A percentile compares a stretch with the other conserved stretches of the same genome.
These are phyloP conservation scores for Melangyna quadrimaculata DNA, from an alignment of 2,888 invertebrate species.

Conservation along the genomic window DNA sequence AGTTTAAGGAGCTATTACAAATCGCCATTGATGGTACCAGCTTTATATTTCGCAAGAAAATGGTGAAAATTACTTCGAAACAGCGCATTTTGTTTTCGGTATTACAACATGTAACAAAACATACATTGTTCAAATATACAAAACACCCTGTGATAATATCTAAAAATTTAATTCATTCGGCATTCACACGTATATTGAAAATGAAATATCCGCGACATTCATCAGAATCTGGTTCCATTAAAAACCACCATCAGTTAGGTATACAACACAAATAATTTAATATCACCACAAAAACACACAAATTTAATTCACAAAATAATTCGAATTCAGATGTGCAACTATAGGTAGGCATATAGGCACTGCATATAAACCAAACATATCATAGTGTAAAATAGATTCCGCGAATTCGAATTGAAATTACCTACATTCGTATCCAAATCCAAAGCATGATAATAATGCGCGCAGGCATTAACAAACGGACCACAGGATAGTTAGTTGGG, in stretches of 20 bases:
- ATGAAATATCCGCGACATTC: slow-evolving; percentile 45
- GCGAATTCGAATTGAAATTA: slow-evolving; percentile 17
- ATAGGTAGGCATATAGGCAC: no score
- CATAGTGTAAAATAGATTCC: slow-evolving; percentile 15
- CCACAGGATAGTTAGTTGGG: no score
- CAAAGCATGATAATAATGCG: slow-evolving; percentile 8
- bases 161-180: background rate
- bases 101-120: no score
- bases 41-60: no score
- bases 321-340: slow-evolving; percentile 15
- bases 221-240: slow-evolving; percentile 51
- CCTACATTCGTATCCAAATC: background rate
- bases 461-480: slow-evolving; percentile 3
- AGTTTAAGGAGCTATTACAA: no score
- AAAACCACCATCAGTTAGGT: slow-evolving; percentile 32
- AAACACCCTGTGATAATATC: background rate
- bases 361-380: no score
- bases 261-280: slow-evolving; percentile 51
- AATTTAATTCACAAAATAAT: slow-evolving; percentile 61
- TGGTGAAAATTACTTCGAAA: no score
- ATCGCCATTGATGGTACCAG: no score
- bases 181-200: slow-evolving; percentile 5
- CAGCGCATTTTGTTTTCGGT: no score
- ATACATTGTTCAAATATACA: background rate
- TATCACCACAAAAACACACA: slow-evolving; percentile 12